These are phyloP conservation scores for Abscondita cerata DNA, from an alignment of 2,888 invertebrate genomes.

Conservation along the genomic window DNA sequence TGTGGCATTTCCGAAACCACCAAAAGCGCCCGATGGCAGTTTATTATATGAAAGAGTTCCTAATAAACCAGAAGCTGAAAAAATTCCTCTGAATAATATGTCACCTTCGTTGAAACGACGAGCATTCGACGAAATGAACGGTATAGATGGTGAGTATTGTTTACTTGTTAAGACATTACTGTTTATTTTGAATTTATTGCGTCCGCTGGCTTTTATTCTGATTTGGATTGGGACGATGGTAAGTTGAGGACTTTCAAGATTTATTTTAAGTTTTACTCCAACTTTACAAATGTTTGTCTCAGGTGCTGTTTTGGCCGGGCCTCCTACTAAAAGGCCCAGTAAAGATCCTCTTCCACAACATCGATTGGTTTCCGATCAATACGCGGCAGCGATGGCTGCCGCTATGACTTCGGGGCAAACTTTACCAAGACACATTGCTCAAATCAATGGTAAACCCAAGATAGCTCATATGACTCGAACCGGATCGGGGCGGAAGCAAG, in stretches of 20 bases:
- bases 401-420: slow-evolving; percentile 73
- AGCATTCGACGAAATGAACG: slow-evolving; percentile 88
- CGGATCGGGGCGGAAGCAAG: slow-evolving; percentile 82
- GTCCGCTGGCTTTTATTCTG: slow-evolving; percentile 67
- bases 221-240: slow-evolving; percentile 71
- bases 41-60: slow-evolving; percentile 85
- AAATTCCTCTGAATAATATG: slow-evolving; percentile 64
- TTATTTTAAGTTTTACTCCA: background rate
- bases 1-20: slow-evolving; percentile 89
- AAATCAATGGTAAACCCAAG: slow-evolving; percentile 84
- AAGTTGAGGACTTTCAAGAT: slow-evolving; percentile 48
- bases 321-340: slow-evolving; percentile 82
- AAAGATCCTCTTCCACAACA: slow-evolving; percentile 66
- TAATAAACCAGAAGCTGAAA: slow-evolving; percentile 77
- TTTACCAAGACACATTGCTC: slow-evolving; percentile 72
- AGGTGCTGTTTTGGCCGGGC: slow-evolving; percentile 57
- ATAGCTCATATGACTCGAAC: slow-evolving; percentile 80
- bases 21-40: slow-evolving; percentile 89
- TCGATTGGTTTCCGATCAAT: slow-evolving; percentile 65
- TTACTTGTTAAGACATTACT: slow-evolving; percentile 6
- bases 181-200: slow-evolving; percentile 52
- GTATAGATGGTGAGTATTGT: slow-evolving; percentile 78
- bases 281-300: slow-evolving; percentile 9
- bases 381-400: slow-evolving; percentile 72
- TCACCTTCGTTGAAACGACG: slow-evolving; percentile 79